Evolutionary conservation across 92 coral and sea anemone genomes (phyloP), one percentile per base, ranked within the genome.

Genomic region (Epizoanthus scotinus): DNA sequence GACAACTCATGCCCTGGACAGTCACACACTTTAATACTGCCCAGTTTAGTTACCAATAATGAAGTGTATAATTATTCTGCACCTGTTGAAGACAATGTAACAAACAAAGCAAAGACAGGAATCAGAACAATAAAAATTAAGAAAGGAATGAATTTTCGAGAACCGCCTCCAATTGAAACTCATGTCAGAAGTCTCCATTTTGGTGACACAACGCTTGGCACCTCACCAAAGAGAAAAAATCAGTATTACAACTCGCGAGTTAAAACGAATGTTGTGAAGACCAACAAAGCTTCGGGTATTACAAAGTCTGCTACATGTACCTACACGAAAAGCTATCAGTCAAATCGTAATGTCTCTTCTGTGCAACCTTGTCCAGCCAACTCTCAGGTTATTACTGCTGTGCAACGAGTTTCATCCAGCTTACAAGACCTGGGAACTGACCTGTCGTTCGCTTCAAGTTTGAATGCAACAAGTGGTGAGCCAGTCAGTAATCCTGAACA

Each of bases 131-230:
- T 34, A 34, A 34, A 82, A 31, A 22, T 18, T 17, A 54, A n/a
- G 5, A 81, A 36, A 55, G 50, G 50, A 58, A 56, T 28, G 12
- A 8, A 8, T 38, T 52, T 56, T 38, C 71, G 75, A 25, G 77
- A 49, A 40, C 75, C 63, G n/a, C 63, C 67, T 17, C 88, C 88
- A n/a, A 78, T 85, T 25, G 21, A 58, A 28, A 70, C 88, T 6
- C 84, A 85, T 58, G 74, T 85, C 6, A 85, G 88, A 40, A 74
- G 70, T 70, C 69, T 85, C 24, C 62, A 85, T 70, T 85, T 85
- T 73, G 63, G 78, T 58, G 49, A 75, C 42, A 9, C 25, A 9
- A 69, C 34, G 29, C 34, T 54, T 8, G 53, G 61, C 13, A 74
- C 58, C 15, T 74, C 79, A 20, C 61, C 79, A 52, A 50, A 8